Evolutionary conservation across 2,888 invertebrate species (phyloP), one percentile per base, ranked within the genome.

Genomic region (Nasonia oneida): DNA sequence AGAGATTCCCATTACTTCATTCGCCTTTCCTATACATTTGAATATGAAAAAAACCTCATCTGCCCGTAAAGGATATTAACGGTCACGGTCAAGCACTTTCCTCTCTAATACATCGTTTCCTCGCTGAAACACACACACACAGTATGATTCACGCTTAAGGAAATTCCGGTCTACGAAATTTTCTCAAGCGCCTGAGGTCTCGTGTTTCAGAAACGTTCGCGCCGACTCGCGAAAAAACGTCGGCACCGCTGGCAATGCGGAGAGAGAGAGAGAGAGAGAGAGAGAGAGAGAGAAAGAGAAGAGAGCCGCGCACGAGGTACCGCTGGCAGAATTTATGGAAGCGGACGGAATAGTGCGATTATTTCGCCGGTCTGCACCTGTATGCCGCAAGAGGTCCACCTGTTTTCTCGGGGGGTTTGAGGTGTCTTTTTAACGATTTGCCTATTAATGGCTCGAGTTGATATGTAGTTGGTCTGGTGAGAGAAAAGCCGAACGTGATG

Each of bases 401-500:
- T 33, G 15, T 61, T 42, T 18, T 23, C 57, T 14, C 61, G 2
- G 4, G 15, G 14, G 57, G 50, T 74, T 75, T 23, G 47, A 50
- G 39, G 33, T 78, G 50, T 61, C 73, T 61, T 74, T 78, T 71
- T 73, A 73, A 78, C 61, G 47, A 64, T 83, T 73, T n/a, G 81
- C 42, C 81, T 39, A 61, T 73, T 74, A 74, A 39, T 12, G 53
- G 6, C 39, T 53, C 1, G 1, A 42, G n/a, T 18, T 0, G n/a
- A n/a, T 50, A 15, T n/a, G 75, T 74, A 57, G 33, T 2, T 57
- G 50, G 18, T 14, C 18, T 18, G n/a, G n/a, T 8, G 57, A 61
- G n/a, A 18, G 57, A 61, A 61, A 61, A 23, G n/a, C 6, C 6
- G 57, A 61, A 61, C 57, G 33, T 75, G 53, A 33, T 1, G 53